Base-by-base conservation (phyloP, 2,888 invertebrate species). In the Margaritifera margaritifera region DNA sequence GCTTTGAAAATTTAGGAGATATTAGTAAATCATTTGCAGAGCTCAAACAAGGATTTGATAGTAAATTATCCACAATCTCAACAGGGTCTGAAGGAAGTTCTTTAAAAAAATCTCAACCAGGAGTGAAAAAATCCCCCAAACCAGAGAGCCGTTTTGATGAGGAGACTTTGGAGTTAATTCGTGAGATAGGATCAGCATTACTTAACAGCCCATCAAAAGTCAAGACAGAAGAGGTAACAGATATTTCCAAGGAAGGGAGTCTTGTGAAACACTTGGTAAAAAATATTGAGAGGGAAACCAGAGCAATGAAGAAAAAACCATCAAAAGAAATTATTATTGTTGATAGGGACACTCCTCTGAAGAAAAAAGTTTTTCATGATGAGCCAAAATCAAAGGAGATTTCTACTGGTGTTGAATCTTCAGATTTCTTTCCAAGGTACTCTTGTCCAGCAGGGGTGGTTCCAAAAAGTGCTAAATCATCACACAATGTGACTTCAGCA, bases 141-240 rank as follows among this genome's bases (percentile, higher is more conserved):
- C 53, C 53, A 19, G 70, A 75, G 31, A 78, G 71, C 25, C 62
- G 77, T 52, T 80, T 83, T 72, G 83, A 84, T 68, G 58, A 74
- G 18, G 79, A 81, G 60, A 84, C 81, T 31, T 74, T 85, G 59
- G 78, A 82, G 19, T 68, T 84, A 19, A 83, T 85, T 50, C 68
- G 84, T 56, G 84, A 84, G 60, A 82, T 84, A 27, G 86, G 84
- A 11, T 82, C 82, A 4, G 81, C 80, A 18, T 72, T 84, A 24
- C 65, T 82, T 51, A 80, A 80, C 59, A 83, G 81, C 68, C 84
- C 84, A 22, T 73, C 74, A n/a, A 78, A 75, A 64, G 31, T 72
- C 22, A 73, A 82, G 54, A 65, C 72, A 1, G 76, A 76, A 27
- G 77, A 78, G 19, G 74, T 79, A 24, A 70, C 66, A 18, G 72